phyloP scores from a whole-genome alignment of 2,888 invertebrate species.

The Desoria tigrina region DNA sequence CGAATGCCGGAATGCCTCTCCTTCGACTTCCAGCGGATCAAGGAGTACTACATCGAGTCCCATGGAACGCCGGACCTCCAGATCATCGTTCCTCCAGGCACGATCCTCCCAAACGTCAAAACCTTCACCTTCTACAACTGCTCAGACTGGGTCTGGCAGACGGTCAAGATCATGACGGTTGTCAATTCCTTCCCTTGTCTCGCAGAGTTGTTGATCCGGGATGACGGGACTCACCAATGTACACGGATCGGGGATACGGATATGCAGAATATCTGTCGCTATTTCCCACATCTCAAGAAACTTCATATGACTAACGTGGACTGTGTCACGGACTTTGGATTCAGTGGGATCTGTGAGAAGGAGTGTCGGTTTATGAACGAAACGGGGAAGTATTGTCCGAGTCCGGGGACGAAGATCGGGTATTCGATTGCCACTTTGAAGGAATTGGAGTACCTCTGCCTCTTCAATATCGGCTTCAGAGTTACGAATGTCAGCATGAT shows the following conservation, averaged over 20 bases:
- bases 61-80: constrained; percentile 17
- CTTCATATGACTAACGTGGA: constrained; percentile 22
- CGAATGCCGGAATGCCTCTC: constrained; percentile 18
- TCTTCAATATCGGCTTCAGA: constrained; percentile 17
- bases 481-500: constrained; percentile 17
- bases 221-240: constrained; percentile 18
- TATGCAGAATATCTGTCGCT: constrained; percentile 18
- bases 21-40: constrained; percentile 8
- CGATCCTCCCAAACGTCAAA: constrained; percentile 18
- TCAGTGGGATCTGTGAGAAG: constrained; percentile 18
- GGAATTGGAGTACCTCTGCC: constrained; percentile 15
- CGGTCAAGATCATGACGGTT: constrained; percentile 16
- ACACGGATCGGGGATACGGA: constrained; percentile 18
- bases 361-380: constrained; percentile 19
- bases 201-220: constrained; percentile 16
- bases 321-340: constrained; percentile 19
- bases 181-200: constrained; percentile 22
- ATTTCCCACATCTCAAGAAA: constrained; percentile 15
- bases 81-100: constrained; percentile 13
- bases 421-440: constrained; percentile 16
- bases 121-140: constrained; percentile 24
- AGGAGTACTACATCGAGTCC: constrained; percentile 19
- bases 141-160: constrained; percentile 20
- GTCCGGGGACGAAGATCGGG: constrained; percentile 18
- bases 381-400: constrained; percentile 8